These are phyloP conservation scores for Pagetopsis macropterus DNA, from an alignment of 2,797 vertebrate genomes.

Conservation along the genomic window DNA sequence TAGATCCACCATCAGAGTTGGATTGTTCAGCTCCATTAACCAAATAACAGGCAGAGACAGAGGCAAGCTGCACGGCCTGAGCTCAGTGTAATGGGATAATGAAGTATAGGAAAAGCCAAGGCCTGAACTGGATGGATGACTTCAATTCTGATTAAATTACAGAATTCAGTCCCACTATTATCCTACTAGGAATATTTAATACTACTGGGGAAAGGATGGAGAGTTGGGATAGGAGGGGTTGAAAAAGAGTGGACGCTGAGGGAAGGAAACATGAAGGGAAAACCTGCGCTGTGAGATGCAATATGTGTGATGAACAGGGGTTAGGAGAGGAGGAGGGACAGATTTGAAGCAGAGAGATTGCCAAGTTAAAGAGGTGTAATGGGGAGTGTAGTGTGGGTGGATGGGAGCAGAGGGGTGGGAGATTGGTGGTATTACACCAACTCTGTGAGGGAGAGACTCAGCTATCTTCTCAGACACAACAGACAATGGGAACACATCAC, in stretches of 20 bases:
- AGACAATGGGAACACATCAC: conserved; percentile 62
- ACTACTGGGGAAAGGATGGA: conserved; percentile 24
- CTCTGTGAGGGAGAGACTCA: conserved; percentile 58
- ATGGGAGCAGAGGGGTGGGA: conserved; percentile 50
- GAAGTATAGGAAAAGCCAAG: conserved; percentile 46
- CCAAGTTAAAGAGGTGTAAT: conserved; percentile 58
- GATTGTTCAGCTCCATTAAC: conserved; percentile 52
- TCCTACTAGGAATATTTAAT: conserved; percentile 49
- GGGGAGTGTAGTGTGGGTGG: conserved; percentile 64
- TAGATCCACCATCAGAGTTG: conserved; percentile 32
- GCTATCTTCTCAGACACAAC: conserved; percentile 70
- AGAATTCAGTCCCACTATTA: conserved; percentile 45
- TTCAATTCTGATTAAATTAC: conserved; percentile 65
- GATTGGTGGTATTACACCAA: conserved; percentile 54
- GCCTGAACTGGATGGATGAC: conserved; percentile 51
- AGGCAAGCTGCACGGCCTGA: conserved; percentile 37
- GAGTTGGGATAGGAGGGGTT: conserved; percentile 2
- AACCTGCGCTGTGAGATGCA: conserved; percentile 6
- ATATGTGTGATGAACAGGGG: conserved; percentile 38
- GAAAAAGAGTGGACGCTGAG: conserved; percentile 16
- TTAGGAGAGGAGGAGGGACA: conserved; percentile 31
- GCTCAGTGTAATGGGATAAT: conserved; percentile 52
- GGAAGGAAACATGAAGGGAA: conserved; percentile 21
- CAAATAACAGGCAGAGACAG: conserved; percentile 36
- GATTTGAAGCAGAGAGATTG: conserved; percentile 46